Evolutionary conservation across 35 echinoderm and acorn worm species (phyloP), one percentile per base, ranked within the genome.

Genomic region (Apostichopus californicus): DNA sequence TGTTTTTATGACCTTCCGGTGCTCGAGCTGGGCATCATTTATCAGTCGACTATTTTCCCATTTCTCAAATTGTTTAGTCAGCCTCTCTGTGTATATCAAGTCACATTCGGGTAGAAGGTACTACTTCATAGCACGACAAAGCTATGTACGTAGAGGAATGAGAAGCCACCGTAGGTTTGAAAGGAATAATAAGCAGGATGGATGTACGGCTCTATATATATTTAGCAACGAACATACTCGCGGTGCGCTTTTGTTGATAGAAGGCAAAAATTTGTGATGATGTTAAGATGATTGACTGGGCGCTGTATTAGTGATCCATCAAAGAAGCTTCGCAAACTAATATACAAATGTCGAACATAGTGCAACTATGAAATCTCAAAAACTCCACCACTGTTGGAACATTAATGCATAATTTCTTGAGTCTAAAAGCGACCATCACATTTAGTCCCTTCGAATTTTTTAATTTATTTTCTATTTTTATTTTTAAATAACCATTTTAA

Each of bases 1-100:
- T 81, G 80, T 83, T 83, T 83, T 81, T 21, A 85, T 23, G 57
- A 85, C 81, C 81, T 85, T 85, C 81, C 17, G 71, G 71, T 75
- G 71, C 71, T 75, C n/a, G 71, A 75, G 71, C 17, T 1, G 71
- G 71, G 71, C 71, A 75, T 75, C 81, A 59, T 85, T 85, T 85
- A 58, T 18, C 56, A 60, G 56, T 59, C 57, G 15, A 85, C 55
- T 85, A 85, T 85, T 85, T 85, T 85, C 57, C 8, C 57, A 25
- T 85, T 85, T 85, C 57, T 85, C 55, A 55, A 58, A 85, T 85
- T 59, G 55, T 59, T 85, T 85, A 56, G 8, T 58, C 55, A 85
- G 81, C 81, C 14, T 85, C 71, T 85, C 11, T 85, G 13, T 85
- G 81, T 75, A 75, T 75, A 75, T 75, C 71, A 75, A 75, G 17